Conservation (phyloP, 2,113 vertebrate species). For the Merops nubicus region DNA sequence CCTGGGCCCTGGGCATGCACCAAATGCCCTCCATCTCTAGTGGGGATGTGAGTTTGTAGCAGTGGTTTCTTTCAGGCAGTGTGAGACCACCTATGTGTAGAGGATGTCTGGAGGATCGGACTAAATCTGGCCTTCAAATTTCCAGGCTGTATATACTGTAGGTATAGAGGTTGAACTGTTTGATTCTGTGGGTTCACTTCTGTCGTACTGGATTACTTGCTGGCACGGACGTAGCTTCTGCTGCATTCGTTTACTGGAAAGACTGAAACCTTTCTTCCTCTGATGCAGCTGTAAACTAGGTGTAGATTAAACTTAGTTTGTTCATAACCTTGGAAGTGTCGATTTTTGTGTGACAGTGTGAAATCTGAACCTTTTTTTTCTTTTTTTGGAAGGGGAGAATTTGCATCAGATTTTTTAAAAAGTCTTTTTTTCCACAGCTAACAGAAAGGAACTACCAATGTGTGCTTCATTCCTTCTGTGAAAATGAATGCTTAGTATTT, state of each 20-base stretch:
- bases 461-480: not conserved
- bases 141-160: not conserved
- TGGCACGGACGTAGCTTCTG: not conserved
- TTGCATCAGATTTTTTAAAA: not conserved
- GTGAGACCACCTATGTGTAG: not conserved
- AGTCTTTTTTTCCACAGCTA: not conserved
- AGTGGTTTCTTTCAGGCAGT: not conserved
- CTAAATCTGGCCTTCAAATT: not conserved
- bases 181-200: not conserved
- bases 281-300: constrained; percentile 47
- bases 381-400: not conserved
- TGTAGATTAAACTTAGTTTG: constrained; percentile 60
- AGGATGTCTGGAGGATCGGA: not conserved
- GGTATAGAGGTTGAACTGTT: not conserved
- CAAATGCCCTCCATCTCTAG: not conserved
- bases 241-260: not conserved
- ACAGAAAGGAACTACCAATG: not conserved
- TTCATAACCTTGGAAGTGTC: constrained; percentile 23
- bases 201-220: not conserved
- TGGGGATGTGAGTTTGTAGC: not conserved
- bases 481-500: not conserved
- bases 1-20: not conserved
- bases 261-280: constrained; percentile 21
- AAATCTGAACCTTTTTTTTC: not conserved
- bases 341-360: not conserved